phyloP scores from a whole-genome alignment of 1,140 invertebrate genomes.

The Megalonaias nervosa region DNA sequence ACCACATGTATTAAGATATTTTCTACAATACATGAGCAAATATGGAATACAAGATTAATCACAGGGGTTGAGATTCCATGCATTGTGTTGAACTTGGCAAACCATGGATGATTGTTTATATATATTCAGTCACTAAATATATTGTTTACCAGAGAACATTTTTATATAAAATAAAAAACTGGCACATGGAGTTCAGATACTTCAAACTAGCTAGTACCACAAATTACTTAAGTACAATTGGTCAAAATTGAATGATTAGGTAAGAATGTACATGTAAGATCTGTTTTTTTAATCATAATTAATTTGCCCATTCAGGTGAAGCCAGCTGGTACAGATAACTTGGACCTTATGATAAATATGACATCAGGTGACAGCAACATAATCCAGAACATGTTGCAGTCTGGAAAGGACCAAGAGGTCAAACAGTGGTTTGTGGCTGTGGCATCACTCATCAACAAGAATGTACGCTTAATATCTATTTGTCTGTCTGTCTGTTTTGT shows the following conservation, averaged over 20 bases:
- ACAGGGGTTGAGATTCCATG: too few relatives aligned
- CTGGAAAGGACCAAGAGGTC: constrained; percentile 55
- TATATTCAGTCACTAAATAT: too few relatives aligned
- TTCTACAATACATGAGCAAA: too few relatives aligned
- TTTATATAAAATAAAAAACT: not conserved
- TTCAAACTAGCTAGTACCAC: not conserved
- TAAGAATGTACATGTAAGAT: too few relatives aligned
- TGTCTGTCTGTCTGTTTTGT: not conserved
- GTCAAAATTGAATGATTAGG: too few relatives aligned
- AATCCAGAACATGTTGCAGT: constrained; percentile 36
- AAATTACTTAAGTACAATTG: not conserved
- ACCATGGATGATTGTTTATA: too few relatives aligned
- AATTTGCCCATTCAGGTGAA: constrained; percentile 38
- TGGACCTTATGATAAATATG: constrained; percentile 31
- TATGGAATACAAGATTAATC: too few relatives aligned
- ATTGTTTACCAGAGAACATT: not conserved
- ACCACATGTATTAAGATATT: too few relatives aligned
- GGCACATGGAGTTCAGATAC: not conserved
- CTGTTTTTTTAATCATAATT: not conserved
- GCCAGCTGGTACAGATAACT: constrained; percentile 30
- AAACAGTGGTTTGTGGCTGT: constrained; percentile 58
- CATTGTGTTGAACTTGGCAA: too few relatives aligned
- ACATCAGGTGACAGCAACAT: constrained; percentile 38
- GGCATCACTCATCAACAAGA: constrained; percentile 50
- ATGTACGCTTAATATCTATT: constrained; percentile 19